phyloP scores from a whole-genome alignment of 2,888 invertebrate genomes.

The Machimus atricapillus region DNA sequence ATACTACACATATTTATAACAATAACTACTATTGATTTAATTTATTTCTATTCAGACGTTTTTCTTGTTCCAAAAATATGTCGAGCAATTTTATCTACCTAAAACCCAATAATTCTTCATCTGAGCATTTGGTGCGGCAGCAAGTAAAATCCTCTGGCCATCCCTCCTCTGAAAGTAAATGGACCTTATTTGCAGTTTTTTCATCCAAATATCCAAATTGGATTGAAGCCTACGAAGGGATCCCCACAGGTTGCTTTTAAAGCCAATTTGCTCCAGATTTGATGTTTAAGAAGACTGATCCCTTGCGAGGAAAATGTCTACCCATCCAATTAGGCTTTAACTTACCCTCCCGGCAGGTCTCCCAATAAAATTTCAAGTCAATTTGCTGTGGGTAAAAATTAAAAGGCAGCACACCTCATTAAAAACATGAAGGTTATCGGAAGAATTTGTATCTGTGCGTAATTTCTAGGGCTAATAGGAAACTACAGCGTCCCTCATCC shows the following conservation, averaged over 20 bases:
- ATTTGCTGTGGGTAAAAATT: not conserved
- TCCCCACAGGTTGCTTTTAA: not conserved
- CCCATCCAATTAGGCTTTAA: not conserved
- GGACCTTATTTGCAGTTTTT: not conserved
- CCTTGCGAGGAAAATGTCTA: not conserved
- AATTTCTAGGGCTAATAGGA: not conserved
- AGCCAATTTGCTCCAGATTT: not conserved
- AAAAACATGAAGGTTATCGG: not conserved
- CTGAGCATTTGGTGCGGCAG: not conserved
- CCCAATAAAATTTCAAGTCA: not conserved
- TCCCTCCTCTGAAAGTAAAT: not conserved
- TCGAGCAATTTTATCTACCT: not conserved
- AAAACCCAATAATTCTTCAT: not conserved
- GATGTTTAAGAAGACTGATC: not conserved
- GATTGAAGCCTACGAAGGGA: not conserved
- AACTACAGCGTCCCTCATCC: not conserved
- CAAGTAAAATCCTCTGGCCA: not conserved
- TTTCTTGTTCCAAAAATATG: not conserved
- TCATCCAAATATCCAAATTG: not conserved
- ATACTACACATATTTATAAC: no score
- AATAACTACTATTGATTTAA: not conserved
- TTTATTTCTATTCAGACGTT: no score
- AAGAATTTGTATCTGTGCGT: not conserved
- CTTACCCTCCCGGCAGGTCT: not conserved
- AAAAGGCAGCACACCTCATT: not conserved